Base-by-base conservation (phyloP, 2,888 invertebrate species). In the Rhyacophila evoluta region DNA sequence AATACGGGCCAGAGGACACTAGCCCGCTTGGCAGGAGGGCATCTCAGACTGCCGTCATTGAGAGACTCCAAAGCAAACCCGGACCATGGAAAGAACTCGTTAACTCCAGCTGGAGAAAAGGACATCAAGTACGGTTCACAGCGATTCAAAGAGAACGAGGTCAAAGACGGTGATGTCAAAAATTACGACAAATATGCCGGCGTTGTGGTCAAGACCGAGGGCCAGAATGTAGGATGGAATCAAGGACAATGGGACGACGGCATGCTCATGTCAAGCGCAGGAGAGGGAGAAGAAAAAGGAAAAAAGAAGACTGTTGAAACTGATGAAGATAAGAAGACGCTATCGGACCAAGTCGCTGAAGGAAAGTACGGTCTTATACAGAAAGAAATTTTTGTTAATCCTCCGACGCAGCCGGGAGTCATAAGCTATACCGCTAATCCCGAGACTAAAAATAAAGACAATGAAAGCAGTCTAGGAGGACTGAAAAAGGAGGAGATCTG, bases 321-420 rank as follows among this genome's bases (percentile, higher is more conserved):
- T 85, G 94, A 94, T 81, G 95, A 95, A 82, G 93, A 94, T 29
- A 94, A 93, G 86, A 96, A 96, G 86, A 96, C 96, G 3, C 88
- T 96, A 38, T 92, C 95, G n/a, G 95, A 96, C 87, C 96, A 96
- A 88, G 95, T 96, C 83, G 94, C 94, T 79, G 97, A 97, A 85
- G 97, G 96, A 55, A 96, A 96, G 87, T 97, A 97, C 87, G 96
- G 95, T 36, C 89, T 97, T 4, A 95, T 97, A 83, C 96, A 96
- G 85, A 94, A 94, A 84, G 96, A 96, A 87, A 90, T 96, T 81
- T 95, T 96, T 85, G 87, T 91, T 0, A 91, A 92, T 79, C 89
- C 91, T 1, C 92, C 94, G 1, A 93, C 94, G 85, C 89, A 95
- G 73, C 96, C 96, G 0, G 96, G 95, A 1, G 92, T 97, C 38